Conservation (phyloP, 2,797 vertebrate species). For the Melanogrammus aeglefinus region DNA sequence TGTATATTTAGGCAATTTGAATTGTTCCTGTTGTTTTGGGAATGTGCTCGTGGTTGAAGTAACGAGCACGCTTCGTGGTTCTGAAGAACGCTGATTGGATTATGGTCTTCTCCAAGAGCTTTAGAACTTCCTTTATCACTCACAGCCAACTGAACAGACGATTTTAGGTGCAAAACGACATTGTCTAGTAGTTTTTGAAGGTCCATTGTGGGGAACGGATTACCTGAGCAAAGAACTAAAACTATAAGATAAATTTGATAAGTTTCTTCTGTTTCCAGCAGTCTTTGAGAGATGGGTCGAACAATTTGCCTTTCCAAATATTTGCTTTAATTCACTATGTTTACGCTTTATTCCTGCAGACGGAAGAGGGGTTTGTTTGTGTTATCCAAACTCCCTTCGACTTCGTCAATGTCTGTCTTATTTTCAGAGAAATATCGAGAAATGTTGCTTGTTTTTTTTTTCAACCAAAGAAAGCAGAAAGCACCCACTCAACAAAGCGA, state of each 20-base stretch:
- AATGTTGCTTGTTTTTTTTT: constrained; percentile 5
- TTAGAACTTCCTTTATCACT: background rate
- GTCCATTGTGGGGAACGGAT: background rate
- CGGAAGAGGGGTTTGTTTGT: background rate
- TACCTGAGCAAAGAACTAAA: background rate
- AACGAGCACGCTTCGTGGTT: no score
- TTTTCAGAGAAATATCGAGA: background rate
- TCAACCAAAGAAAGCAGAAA: background rate
- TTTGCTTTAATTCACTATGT: background rate
- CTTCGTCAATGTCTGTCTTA: background rate
- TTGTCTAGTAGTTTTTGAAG: background rate
- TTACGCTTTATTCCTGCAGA: background rate
- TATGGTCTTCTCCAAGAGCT: background rate
- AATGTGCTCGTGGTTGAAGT: background rate
- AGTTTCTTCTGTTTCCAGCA: background rate
- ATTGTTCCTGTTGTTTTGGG: background rate
- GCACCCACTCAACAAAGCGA: background rate
- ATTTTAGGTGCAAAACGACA: background rate
- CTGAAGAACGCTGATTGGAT: background rate
- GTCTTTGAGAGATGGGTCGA: background rate
- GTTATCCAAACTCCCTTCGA: background rate
- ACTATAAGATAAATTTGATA: background rate
- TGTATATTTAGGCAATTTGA: background rate
- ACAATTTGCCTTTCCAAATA: background rate
- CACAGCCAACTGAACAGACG: background rate